Evolutionary conservation across 1,140 invertebrate genomes (phyloP).

Genomic region (Rhopalosiphum maidis): DNA sequence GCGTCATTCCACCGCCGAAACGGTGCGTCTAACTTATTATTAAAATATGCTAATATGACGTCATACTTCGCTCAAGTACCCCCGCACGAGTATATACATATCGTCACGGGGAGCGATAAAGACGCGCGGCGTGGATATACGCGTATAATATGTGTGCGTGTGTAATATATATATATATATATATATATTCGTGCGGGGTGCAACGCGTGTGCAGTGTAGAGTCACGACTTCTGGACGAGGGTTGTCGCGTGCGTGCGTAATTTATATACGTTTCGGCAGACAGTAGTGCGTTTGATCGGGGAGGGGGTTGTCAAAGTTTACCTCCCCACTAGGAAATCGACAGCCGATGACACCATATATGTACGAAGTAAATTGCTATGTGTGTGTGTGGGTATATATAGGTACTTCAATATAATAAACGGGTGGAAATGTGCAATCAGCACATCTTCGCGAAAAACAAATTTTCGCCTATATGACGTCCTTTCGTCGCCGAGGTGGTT

Average conservation of each 20-base stretch:
- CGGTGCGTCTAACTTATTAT: conserved; percentile 46
- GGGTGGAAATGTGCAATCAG: background rate
- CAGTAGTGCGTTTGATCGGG: background rate
- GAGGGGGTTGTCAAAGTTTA: background rate
- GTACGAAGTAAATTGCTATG: background rate
- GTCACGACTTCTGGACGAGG: background rate
- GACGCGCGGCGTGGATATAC: background rate
- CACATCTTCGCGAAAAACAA: background rate
- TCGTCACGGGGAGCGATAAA: conserved; percentile 1
- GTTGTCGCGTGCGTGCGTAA: conserved; percentile 7
- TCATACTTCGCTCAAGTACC: conserved; percentile 47
- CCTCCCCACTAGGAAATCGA: background rate
- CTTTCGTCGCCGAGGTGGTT: background rate
- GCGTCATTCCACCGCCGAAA: background rate
- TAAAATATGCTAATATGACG: conserved; percentile 55
- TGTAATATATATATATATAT: background rate
- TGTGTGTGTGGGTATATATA: background rate
- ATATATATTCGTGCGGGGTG: background rate
- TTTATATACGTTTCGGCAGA: background rate
- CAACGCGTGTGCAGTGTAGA: background rate
- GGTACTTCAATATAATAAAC: background rate
- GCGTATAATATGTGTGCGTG: too few species aligned
- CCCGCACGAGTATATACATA: background rate
- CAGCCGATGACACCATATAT: background rate
- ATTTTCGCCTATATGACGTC: background rate